Base-by-base conservation (phyloP, 2,888 invertebrate genomes). In the Drosophila birchii region DNA sequence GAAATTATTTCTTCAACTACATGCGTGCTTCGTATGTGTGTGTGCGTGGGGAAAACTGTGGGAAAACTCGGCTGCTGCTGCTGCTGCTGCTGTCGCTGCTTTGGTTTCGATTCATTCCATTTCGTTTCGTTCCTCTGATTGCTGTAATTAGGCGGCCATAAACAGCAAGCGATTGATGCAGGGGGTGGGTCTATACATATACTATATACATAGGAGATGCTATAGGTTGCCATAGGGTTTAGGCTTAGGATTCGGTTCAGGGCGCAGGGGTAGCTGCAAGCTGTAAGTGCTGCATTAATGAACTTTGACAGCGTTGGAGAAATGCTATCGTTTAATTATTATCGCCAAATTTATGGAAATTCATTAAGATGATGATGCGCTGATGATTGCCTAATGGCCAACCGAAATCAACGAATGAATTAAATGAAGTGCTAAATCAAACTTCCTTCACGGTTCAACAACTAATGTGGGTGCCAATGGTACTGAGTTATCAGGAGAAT, bases 1-100 rank as follows among this genome's bases (percentile, higher is more conserved):
- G 84, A 83, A 85, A 85, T 86, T 86, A 88, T 85, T 85, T 88
- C 79, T 81, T 88, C 78, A 71, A 77, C 64, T 78, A 74, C 77
- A 75, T 75, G 82, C 77, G 78, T 75, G 75, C 67, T 72, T 75
- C 66, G 69, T 51, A 20, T 34, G 34, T 49, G 29, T 18, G 49
- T 47, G 29, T 11, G 7, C 12, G 60, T 88, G 79, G 76, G 78
- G 74, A 45, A 38, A 54, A 58, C 71, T 74, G 73, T 73, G 73
- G 73, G 73, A 73, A 73, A 73, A 63, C 41, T 66, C 57, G 32
- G 7, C 39, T 43, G 49, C 49, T 39, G 20, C 23, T 61, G 34
- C 60, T 20, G 7, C 39, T 43, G 49, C 49, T 39, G 20, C 23
- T 61, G 34, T 55, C 34, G 62, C 62, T 61, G 47, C 54, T 55